phyloP scores from a whole-genome alignment of 2,797 vertebrate genomes.

The Danio choprae region DNA sequence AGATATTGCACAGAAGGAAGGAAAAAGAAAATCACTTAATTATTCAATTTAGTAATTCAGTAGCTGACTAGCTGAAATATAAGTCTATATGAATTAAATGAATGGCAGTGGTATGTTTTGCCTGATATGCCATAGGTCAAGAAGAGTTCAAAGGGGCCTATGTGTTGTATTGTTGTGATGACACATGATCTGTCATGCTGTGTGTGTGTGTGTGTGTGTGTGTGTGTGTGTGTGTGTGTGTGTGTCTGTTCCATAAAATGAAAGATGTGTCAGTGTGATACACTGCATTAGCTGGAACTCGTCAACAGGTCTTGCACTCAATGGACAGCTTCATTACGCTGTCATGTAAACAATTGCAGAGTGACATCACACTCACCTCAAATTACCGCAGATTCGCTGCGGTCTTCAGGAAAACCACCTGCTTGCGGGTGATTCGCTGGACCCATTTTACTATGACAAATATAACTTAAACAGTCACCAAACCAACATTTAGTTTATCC shows the following conservation, averaged over 20 bases:
- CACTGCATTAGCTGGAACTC: background rate
- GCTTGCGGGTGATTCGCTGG: background rate
- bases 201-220: background rate
- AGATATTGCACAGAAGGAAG: background rate
- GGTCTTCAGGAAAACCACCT: background rate
- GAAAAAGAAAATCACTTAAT: background rate
- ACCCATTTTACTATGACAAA: background rate
- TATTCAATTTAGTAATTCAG: too few relatives aligned
- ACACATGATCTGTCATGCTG: constrained; percentile 9
- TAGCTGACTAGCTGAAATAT: background rate
- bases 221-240: background rate
- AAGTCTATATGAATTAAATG: background rate
- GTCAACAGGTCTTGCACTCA: constrained; percentile 7
- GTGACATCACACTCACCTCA: background rate
- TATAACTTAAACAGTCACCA: background rate
- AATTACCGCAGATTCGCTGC: constrained; percentile 12
- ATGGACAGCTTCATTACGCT: background rate
- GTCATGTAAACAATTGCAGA: constrained; percentile 15
- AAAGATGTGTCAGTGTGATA: background rate
- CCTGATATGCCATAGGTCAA: background rate
- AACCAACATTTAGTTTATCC: background rate
- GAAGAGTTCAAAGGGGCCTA: background rate
- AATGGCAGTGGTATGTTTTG: background rate
- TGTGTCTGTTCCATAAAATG: background rate
- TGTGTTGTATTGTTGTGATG: background rate